Conservation (phyloP, 2,888 invertebrate genomes). For the Aleiodes alternator region DNA sequence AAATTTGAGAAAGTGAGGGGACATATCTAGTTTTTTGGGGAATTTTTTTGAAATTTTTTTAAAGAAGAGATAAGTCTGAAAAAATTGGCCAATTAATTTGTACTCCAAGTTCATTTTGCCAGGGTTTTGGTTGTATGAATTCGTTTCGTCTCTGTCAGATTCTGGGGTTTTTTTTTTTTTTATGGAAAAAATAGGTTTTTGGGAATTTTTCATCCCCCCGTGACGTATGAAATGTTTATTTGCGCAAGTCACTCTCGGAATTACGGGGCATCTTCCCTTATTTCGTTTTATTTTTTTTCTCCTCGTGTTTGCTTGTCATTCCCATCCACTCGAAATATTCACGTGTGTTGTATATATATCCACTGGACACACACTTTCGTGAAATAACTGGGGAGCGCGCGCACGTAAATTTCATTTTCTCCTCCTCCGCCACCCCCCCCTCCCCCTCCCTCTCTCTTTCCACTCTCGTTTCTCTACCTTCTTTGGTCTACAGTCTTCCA, state of each 20-base stretch:
- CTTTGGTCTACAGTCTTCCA: slow-evolving; percentile 44
- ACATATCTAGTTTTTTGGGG: too few relatives aligned
- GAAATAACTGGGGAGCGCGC: slow-evolving; percentile 36
- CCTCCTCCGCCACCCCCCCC: slow-evolving; percentile 37
- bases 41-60: too few relatives aligned
- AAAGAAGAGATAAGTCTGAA: too few relatives aligned
- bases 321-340: slow-evolving; percentile 10
- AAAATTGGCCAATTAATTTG: too few relatives aligned
- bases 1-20: too few relatives aligned
- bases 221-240: slow-evolving; percentile 24
- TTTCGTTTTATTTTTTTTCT: slow-evolving; percentile 9
- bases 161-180: slow-evolving; percentile 10
- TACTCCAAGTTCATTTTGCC: too few relatives aligned
- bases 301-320: slow-evolving; percentile 32
- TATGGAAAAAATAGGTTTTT: background rate
- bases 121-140: background rate
- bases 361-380: slow-evolving; percentile 33
- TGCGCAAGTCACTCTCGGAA: slow-evolving; percentile 31
- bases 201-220: slow-evolving; percentile 46
- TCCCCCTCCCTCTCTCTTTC: too few relatives aligned
- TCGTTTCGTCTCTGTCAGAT: slow-evolving; percentile 42
- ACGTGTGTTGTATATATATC: slow-evolving; percentile 5
- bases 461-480: slow-evolving; percentile 40
- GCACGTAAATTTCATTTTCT: slow-evolving; percentile 42
- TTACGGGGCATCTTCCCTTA: slow-evolving; percentile 16